Evolutionary conservation across 2,113 vertebrate genomes (phyloP), one percentile per base, ranked within the genome.

Genomic region (Microtus ochrogaster): DNA sequence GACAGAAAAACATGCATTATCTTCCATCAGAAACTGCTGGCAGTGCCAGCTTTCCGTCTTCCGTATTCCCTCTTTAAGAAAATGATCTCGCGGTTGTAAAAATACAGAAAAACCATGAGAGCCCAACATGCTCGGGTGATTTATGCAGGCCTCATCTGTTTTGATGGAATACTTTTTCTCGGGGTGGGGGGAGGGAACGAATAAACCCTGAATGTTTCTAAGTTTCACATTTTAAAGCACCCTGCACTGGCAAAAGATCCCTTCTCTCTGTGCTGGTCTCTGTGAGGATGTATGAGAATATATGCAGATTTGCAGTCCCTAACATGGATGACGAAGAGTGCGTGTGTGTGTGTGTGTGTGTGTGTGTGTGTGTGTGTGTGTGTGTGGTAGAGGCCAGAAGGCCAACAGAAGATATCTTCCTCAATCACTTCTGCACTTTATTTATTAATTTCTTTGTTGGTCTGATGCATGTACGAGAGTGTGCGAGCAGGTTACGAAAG

Each of bases 1-100:
- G 95, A 85, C 88, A 73, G 93, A n/a, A 74, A 55, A 63, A 87
- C 93, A 65, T 65, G 72, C 58, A 30, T 61, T 49, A 85, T 90
- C 76, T 19, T 77, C 90, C 44, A 1, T 95, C 82, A 76, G 92
- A 94, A 61, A 47, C 33, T 19, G 66, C 33, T 28, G 88, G n/a
- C 55, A 4, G 1, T 55, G 63, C 92, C 85, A 77, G n/a, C 24
- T 26, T 79, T 41, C 26, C 4, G 9, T 47, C 82, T 87, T 82
- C 93, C 55, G 0, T 28, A 17, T 78, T 91, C 52, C 16, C 49
- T 39, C 17, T 74, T 90, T 36, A 76, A 65, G 78, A 87, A 84
- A 79, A n/a, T 19, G 63, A 94, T 77, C 81, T 81, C 36, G 8
- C 19, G 52, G 55, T 41, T 36, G 10, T 76, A 47, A 95, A 94